A percentile compares a stretch with the other conserved stretches of the same genome.
Evolutionary conservation across 92 coral and sea anemone genomes (phyloP).

Genomic region (Galaxea fascicularis): DNA sequence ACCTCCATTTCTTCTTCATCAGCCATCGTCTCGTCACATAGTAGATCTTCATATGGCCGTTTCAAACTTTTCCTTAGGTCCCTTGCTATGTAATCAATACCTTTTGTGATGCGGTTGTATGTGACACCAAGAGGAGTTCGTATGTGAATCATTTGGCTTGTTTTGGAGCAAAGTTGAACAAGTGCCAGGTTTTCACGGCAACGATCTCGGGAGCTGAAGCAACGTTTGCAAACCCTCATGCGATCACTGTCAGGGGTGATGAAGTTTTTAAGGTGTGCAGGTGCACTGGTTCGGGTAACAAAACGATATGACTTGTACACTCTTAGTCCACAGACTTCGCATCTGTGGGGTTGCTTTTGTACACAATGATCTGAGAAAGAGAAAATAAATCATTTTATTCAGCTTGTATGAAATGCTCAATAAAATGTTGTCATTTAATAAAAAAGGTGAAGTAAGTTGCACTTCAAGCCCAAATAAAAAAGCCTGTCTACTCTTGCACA

Average conservation of each 20-base stretch:
- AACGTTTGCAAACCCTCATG: slow-evolving; percentile 90
- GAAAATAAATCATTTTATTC: background rate
- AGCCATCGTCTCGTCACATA: slow-evolving; percentile 84
- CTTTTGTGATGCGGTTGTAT: slow-evolving; percentile 79
- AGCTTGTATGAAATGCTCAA: background rate
- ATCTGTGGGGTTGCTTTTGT: slow-evolving; percentile 74
- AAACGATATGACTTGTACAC: slow-evolving; percentile 96
- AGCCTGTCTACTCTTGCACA: too few relatives aligned
- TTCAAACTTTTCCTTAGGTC: slow-evolving; percentile 73
- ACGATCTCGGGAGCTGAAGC: slow-evolving; percentile 92
- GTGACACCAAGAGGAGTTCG: slow-evolving; percentile 97
- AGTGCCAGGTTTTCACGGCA: slow-evolving; percentile 94
- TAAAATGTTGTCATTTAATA: too few relatives aligned
- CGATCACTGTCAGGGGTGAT: slow-evolving; percentile 83
- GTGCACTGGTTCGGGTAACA: slow-evolving; percentile 85
- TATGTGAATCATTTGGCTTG: slow-evolving; percentile 83
- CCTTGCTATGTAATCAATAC: slow-evolving; percentile 81
- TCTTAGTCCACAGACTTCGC: slow-evolving; percentile 94
- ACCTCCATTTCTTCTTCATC: slow-evolving; percentile 88
- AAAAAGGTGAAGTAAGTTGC: background rate
- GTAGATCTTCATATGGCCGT: slow-evolving; percentile 83
- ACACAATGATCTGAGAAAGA: slow-evolving; percentile 13
- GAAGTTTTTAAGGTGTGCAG: slow-evolving; percentile 81
- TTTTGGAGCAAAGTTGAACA: slow-evolving; percentile 81
- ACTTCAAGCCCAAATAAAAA: background rate